These are phyloP conservation scores for Arenaria interpres DNA, from an alignment of 2,113 vertebrate species.

Conservation along the genomic window DNA sequence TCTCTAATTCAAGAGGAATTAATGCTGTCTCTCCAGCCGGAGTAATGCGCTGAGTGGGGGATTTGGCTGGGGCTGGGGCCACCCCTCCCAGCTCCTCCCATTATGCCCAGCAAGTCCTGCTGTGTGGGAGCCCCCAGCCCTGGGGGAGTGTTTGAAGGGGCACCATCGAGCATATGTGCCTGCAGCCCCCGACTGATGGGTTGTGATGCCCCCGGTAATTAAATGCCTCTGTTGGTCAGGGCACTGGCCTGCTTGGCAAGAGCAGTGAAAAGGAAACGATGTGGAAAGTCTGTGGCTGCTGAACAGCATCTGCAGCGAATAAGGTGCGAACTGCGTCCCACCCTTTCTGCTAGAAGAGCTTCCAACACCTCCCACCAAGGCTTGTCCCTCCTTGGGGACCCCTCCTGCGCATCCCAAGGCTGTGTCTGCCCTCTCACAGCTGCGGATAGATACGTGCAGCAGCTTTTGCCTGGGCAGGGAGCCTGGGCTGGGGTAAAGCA, in stretches of 20 bases:
- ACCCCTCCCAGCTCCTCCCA: rapidly evolving
- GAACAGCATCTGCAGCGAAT: not conserved
- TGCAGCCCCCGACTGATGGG: rapidly evolving
- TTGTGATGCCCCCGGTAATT: not conserved
- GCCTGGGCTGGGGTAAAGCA: not conserved
- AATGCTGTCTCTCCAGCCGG: not conserved
- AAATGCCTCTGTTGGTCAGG: not conserved
- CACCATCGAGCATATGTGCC: not conserved
- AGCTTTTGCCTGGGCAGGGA: not conserved
- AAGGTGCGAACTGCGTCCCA: not conserved
- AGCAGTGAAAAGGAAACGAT: not conserved
- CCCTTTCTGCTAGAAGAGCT: not conserved
- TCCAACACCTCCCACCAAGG: rapidly evolving
- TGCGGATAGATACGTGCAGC: not conserved
- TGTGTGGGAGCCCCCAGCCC: not conserved
- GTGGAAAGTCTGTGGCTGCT: not conserved
- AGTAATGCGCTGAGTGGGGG: not conserved
- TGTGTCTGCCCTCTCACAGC: not conserved
- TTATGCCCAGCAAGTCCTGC: not conserved
- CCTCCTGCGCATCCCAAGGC: rapidly evolving
- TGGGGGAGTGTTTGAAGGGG: not conserved
- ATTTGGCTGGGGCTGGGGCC: not conserved
- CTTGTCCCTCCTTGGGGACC: not conserved
- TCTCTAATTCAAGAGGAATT: not conserved
- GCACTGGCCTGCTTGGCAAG: not conserved